Percentiles rank a stretch among this genome's conserved stretches.
These are phyloP conservation scores for Neolamprologus modestus DNA, from an alignment of 2,113 vertebrate genomes.

Conservation along the genomic window DNA sequence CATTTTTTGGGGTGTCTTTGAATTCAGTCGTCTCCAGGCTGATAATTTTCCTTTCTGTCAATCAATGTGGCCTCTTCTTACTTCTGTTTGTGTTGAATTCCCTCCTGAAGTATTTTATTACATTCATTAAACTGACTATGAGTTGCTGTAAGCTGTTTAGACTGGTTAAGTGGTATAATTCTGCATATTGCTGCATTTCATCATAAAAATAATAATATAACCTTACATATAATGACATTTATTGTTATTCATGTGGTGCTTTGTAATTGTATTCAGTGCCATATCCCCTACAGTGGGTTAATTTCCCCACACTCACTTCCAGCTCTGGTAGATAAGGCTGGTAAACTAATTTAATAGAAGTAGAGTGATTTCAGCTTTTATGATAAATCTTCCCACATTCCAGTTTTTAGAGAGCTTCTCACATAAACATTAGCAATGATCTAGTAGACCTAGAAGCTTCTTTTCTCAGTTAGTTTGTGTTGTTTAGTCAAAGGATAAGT, in stretches of 20 bases:
- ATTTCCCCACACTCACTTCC: neutral
- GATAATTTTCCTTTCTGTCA: accelerated
- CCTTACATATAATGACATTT: neutral
- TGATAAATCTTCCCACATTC: neutral
- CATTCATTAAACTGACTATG: neutral
- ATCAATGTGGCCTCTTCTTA: neutral
- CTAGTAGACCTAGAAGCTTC: neutral
- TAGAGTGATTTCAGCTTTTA: neutral
- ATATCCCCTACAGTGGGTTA: neutral
- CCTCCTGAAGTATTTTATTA: neutral
- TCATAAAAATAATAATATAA: accelerated
- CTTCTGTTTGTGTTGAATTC: neutral
- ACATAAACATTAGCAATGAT: neutral
- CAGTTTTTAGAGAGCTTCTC: neutral
- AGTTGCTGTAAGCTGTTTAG: neutral
- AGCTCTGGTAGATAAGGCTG: neutral
- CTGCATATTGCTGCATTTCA: neutral
- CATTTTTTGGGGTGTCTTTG: neutral
- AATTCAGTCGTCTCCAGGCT: neutral
- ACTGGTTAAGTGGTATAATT: neutral
- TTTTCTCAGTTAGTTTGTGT: neutral
- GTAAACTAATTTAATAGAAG: neutral
- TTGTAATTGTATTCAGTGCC: neutral
- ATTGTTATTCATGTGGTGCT: neutral
- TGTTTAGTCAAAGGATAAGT: accelerated